A percentile compares a stretch with the other conserved stretches of the same genome.
These are phyloP conservation scores for Himalopsyche japonica DNA, from an alignment of 2,888 invertebrate species.

Conservation along the genomic window DNA sequence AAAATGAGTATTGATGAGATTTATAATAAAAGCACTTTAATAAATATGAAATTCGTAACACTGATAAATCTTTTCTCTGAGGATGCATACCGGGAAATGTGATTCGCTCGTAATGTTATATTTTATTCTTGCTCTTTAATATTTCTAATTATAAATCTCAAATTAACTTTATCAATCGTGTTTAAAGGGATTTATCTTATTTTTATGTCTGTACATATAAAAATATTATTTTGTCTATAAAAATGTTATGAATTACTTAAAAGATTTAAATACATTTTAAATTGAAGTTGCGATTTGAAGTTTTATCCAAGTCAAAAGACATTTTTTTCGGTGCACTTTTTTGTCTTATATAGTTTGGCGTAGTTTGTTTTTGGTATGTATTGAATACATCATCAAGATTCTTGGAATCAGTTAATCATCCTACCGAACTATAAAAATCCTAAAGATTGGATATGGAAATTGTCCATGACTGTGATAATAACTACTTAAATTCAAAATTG, in stretches of 20 bases:
- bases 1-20: background rate
- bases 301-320: background rate
- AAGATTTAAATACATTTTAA: background rate
- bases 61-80: background rate
- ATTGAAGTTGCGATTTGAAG: background rate
- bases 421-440: background rate
- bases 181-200: background rate
- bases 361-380: background rate
- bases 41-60: background rate
- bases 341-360: background rate
- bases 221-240: slow-evolving; percentile 23
- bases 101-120: background rate
- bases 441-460: background rate
- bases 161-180: background rate
- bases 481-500: background rate
- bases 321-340: background rate
- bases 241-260: slow-evolving; percentile 4
- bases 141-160: background rate
- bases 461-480: background rate
- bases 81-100: background rate
- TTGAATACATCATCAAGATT: background rate
- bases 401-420: background rate
- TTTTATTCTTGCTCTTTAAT: background rate
- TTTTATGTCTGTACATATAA: slow-evolving; percentile 12
- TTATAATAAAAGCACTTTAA: background rate